These are phyloP conservation scores for Chascanopsetta lugubris DNA, from an alignment of 2,113 vertebrate species.

Conservation along the genomic window DNA sequence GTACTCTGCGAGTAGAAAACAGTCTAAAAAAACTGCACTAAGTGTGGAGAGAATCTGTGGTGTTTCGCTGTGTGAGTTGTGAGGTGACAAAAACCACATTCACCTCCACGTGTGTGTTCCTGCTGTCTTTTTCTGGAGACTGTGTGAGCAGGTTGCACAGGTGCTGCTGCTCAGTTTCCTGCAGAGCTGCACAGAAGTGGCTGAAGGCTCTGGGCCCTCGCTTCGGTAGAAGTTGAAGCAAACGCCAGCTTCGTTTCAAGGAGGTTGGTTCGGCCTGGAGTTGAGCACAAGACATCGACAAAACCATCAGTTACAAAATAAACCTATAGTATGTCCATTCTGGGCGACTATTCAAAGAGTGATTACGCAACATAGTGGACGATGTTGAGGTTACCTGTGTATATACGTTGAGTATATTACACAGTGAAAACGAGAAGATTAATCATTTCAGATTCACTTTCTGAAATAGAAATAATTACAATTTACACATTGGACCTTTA, in stretches of 20 bases:
- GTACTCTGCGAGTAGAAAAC: slow-evolving; percentile 43
- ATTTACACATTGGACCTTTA: too few species aligned
- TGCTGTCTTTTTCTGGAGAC: slow-evolving; percentile 47
- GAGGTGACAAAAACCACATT: slow-evolving; percentile 23
- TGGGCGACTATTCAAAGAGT: too few species aligned
- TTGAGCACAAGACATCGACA: not conserved
- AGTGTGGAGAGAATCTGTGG: slow-evolving; percentile 1
- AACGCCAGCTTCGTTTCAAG: slow-evolving; percentile 84
- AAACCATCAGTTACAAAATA: not conserved
- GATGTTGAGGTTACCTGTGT: too few species aligned
- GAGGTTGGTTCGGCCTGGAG: slow-evolving; percentile 83
- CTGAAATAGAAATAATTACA: too few species aligned
- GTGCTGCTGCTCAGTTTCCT: slow-evolving; percentile 90
- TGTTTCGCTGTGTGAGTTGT: not conserved
- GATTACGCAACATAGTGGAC: too few species aligned
- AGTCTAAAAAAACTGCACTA: not conserved
- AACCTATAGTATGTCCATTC: too few species aligned
- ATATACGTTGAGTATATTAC: too few species aligned
- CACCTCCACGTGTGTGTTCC: slow-evolving; percentile 57
- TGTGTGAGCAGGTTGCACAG: slow-evolving; percentile 78
- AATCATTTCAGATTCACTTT: too few species aligned
- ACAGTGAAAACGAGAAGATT: too few species aligned
- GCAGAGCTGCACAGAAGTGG: slow-evolving; percentile 88
- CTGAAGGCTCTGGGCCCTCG: slow-evolving; percentile 90
- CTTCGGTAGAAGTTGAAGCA: slow-evolving; percentile 89